phyloP scores from a whole-genome alignment of 2,113 vertebrate genomes.

The Glareola pratincola region DNA sequence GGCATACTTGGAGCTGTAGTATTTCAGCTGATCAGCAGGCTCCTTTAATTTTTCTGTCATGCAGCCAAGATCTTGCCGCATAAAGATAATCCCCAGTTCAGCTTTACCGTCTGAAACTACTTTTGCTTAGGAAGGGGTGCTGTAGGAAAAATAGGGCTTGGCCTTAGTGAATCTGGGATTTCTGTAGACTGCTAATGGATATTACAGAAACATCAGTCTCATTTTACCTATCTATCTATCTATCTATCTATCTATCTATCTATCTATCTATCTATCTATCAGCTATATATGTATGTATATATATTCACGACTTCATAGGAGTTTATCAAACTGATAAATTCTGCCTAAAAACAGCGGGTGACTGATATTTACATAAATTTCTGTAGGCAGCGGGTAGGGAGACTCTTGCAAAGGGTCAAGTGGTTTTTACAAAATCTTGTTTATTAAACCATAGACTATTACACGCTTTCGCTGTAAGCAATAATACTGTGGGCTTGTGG shows the following conservation, averaged over 20 bases:
- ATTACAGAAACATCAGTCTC: not conserved
- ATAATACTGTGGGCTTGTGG: not conserved
- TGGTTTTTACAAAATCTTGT: not conserved
- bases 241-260: no score
- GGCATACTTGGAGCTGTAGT: slow-evolving; percentile 19
- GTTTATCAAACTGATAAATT: not conserved
- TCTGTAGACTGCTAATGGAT: not conserved
- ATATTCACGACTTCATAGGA: not conserved
- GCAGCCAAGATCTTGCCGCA: slow-evolving; percentile 23
- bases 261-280: no score
- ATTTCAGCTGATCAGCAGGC: slow-evolving; percentile 27
- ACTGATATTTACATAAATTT: not conserved
- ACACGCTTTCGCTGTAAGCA: not conserved
- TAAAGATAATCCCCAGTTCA: slow-evolving; percentile 30
- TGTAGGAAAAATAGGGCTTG: not conserved
- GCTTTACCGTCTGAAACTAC: not conserved
- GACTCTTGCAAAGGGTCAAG: not conserved
- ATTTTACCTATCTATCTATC: no score
- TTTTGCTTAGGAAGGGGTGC: not conserved
- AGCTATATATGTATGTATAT: not conserved
- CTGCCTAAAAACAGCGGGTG: not conserved
- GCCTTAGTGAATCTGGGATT: not conserved
- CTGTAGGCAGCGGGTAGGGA: not conserved
- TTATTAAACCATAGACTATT: not conserved
- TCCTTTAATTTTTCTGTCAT: slow-evolving; percentile 55